Base-by-base conservation (phyloP, 2,113 vertebrate species). In the Phrynosoma platyrhinos region DNA sequence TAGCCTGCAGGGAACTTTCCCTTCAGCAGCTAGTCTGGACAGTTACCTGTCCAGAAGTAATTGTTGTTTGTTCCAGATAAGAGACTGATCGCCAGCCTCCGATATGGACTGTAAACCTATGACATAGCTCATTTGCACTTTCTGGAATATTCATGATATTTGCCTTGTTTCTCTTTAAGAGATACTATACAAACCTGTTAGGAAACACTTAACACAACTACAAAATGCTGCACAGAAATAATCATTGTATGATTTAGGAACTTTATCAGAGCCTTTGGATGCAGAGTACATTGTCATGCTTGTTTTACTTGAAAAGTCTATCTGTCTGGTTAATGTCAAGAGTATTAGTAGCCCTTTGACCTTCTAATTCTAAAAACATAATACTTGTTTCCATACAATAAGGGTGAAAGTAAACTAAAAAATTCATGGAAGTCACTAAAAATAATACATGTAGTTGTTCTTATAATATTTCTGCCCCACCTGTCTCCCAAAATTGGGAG, bases 121-220 rank as follows among this genome's bases (percentile, higher is more conserved):
- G 27, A 30, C 16, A 5, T 25, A 47, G 58, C 40, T 69, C 30
- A 79, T 80, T 79, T 36, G 47, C 40, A n/a, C 77, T 52, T 55
- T 87, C 68, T 81, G 79, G 78, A 87, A 87, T 81, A 81, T 42
- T 81, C 78, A 87, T 62, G 53, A 74, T 30, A n/a, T 66, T 53
- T 58, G 68, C 79, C 52, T 72, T 68, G 42, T 62, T 87, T 81
- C 85, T 13, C 7, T 72, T 87, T 58, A 68, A 80, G 78, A 81
- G 68, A 21, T 72, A 21, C 2, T 10, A 14, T 10, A 20, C 40
- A 52, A 74, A 7, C 40, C 53, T 62, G 18, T 40, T 62, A 47
- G 68, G 53, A 74, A 87, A 30, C 5, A 1, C 62, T 68, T 79
- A 42, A 42, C 30, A 16, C 40, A 68, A 68, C 27, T 78, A 14